phyloP scores from a whole-genome alignment of 2,888 invertebrate genomes.

The Acrobasis consociella region DNA sequence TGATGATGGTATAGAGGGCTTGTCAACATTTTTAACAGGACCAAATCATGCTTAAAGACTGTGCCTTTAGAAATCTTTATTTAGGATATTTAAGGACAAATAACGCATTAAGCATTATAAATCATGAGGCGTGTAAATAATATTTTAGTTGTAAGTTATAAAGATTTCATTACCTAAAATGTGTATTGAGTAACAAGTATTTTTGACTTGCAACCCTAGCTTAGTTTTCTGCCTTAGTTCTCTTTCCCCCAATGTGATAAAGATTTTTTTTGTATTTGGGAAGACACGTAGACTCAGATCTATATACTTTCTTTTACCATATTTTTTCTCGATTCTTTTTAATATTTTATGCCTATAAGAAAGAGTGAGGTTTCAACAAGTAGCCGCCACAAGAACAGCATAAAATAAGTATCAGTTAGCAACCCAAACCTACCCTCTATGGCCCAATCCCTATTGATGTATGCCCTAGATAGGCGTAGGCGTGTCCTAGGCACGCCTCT shows the following conservation, averaged over 20 bases:
- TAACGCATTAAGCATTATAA: too few species aligned
- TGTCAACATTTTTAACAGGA: not conserved
- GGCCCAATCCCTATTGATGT: conserved; percentile 2
- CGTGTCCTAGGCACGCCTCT: conserved; percentile 5
- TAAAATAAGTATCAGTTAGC: not conserved
- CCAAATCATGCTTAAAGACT: not conserved
- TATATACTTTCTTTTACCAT: not conserved
- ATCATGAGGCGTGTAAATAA: too few species aligned
- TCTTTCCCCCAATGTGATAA: too few species aligned
- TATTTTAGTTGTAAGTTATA: too few species aligned
- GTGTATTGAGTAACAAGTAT: not conserved
- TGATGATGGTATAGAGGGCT: conserved; percentile 4
- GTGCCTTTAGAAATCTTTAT: not conserved
- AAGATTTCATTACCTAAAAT: too few species aligned
- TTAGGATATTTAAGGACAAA: too few species aligned
- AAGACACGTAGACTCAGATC: too few species aligned
- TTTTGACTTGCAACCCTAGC: not conserved
- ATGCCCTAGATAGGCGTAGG: conserved; percentile 10
- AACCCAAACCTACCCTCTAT: not conserved
- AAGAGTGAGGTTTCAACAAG: too few species aligned
- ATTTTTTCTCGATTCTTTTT: too few species aligned
- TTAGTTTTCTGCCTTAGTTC: too few species aligned
- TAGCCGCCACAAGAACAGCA: not conserved
- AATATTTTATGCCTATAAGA: too few species aligned
- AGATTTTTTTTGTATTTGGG: too few species aligned